These are phyloP conservation scores for Indri indri DNA, from an alignment of 2,113 vertebrate species.

Conservation along the genomic window DNA sequence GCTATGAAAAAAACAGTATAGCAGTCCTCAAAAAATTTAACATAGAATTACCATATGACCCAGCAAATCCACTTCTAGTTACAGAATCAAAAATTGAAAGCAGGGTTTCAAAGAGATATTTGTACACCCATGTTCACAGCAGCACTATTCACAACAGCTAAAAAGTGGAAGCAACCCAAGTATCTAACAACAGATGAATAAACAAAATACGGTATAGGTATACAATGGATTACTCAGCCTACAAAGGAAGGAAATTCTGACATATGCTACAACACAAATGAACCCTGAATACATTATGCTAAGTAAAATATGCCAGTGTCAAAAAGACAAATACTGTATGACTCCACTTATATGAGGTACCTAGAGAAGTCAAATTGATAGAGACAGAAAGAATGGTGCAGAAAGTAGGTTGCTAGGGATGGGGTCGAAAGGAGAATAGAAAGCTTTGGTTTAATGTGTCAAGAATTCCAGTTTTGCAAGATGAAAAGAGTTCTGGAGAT, in stretches of 20 bases:
- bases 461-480: not conserved
- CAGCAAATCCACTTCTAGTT: not conserved
- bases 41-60: not conserved
- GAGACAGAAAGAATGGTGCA: not conserved
- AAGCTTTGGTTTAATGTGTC: not conserved
- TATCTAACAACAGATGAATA: not conserved
- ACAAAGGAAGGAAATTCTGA: not conserved
- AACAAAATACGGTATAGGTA: not conserved
- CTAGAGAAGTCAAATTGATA: not conserved
- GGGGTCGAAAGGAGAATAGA: not conserved
- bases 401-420: not conserved
- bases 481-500: not conserved
- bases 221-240: not conserved
- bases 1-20: not conserved
- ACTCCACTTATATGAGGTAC: not conserved
- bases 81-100: not conserved
- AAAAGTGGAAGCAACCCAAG: not conserved
- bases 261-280: not conserved
- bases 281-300: not conserved
- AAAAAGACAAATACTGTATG: not conserved
- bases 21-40: not conserved
- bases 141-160: not conserved
- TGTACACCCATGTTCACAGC: not conserved
- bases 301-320: not conserved
- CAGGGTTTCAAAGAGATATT: not conserved